Conservation (phyloP, 2,113 vertebrate species). For the Pseudonaja textilis region DNA sequence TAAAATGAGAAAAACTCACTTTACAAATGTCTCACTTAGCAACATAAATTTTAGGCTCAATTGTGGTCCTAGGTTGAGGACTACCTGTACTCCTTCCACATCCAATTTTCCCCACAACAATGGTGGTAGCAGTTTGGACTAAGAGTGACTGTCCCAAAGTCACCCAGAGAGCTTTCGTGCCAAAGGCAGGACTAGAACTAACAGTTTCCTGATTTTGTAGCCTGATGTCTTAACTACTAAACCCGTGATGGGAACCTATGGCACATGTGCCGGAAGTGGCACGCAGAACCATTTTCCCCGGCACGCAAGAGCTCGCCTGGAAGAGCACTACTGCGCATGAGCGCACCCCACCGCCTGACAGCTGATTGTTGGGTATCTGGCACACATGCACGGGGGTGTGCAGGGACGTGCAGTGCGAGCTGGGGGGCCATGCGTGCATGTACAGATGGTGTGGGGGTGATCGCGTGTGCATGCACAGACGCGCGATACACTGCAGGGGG, state of each 20-base stretch:
- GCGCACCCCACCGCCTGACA: too few relatives aligned
- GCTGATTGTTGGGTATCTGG: too few relatives aligned
- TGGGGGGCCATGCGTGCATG: too few relatives aligned
- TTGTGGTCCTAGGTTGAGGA: not conserved
- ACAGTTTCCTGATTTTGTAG: not conserved
- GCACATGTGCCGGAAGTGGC: too few relatives aligned
- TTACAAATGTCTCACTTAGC: not conserved
- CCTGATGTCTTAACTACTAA: not conserved
- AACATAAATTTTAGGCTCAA: not conserved
- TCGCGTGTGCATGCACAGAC: too few relatives aligned
- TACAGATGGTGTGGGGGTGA: too few relatives aligned
- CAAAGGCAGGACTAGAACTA: not conserved
- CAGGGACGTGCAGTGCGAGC: too few relatives aligned
- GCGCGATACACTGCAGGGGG: too few relatives aligned
- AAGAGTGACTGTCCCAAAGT: not conserved
- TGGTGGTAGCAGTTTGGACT: not conserved
- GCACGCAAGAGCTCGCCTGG: too few relatives aligned
- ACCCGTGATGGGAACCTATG: not conserved
- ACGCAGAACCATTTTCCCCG: too few relatives aligned
- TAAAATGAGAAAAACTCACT: not conserved
- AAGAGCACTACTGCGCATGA: too few relatives aligned
- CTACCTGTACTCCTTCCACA: not conserved
- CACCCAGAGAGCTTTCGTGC: not conserved
- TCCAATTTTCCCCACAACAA: not conserved
- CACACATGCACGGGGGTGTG: too few relatives aligned